Evolutionary conservation across 2,888 invertebrate genomes (phyloP).

Genomic region (Oxystoma pomonae): DNA sequence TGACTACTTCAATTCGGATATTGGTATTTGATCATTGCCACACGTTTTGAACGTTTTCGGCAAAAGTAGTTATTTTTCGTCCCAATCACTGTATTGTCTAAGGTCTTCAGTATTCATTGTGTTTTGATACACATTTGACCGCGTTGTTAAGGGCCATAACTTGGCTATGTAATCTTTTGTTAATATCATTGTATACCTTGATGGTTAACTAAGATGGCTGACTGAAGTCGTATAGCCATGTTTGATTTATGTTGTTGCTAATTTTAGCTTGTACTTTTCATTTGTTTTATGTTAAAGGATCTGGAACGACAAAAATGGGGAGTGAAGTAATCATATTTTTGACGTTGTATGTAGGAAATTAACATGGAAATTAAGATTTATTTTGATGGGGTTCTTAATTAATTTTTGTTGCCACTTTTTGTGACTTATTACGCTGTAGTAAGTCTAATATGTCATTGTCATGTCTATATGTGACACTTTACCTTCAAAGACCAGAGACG

Average conservation of each 20-base stretch:
- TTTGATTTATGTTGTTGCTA: neutral
- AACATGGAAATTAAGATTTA: neutral
- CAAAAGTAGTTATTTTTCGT: too few relatives aligned
- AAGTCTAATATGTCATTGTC: too few relatives aligned
- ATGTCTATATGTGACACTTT: too few relatives aligned
- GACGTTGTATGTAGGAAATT: neutral
- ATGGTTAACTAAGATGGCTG: neutral
- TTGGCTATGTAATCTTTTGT: neutral
- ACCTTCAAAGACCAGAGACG: too few relatives aligned
- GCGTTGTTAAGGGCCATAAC: neutral
- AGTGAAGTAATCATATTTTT: neutral
- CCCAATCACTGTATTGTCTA: too few relatives aligned
- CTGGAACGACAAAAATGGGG: neutral
- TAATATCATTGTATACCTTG: neutral
- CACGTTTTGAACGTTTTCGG: too few relatives aligned
- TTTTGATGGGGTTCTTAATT: too few relatives aligned
- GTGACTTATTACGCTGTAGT: too few relatives aligned
- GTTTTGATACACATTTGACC: neutral
- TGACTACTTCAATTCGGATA: too few relatives aligned
- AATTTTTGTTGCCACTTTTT: too few relatives aligned
- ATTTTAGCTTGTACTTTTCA: neutral
- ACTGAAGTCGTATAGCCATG: neutral
- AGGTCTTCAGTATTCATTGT: neutral
- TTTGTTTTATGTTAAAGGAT: neutral
- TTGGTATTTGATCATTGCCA: too few relatives aligned